phyloP scores from a whole-genome alignment of 2,888 invertebrate genomes.

The Drosophila merina region DNA sequence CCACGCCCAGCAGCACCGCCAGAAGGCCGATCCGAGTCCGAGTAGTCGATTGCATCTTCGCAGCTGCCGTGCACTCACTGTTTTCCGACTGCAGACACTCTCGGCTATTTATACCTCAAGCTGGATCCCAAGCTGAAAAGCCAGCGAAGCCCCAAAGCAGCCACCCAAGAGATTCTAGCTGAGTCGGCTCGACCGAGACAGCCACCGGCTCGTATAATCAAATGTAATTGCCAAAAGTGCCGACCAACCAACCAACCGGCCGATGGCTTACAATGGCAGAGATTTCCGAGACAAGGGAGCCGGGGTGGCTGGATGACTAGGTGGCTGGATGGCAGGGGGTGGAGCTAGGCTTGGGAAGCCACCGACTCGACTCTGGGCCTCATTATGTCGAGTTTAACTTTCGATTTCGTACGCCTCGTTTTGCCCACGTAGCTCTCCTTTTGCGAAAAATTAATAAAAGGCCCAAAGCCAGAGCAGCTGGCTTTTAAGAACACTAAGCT shows the following conservation, averaged over 20 bases:
- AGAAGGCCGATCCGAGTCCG: conserved; percentile 43
- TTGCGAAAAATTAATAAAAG: conserved; percentile 11
- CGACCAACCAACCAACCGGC: conserved; percentile 3
- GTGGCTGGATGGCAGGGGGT: not conserved
- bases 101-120: conserved; percentile 69
- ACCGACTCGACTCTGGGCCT: conserved; percentile 46
- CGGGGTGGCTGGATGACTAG: not conserved
- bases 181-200: not conserved
- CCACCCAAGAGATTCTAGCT: conserved; percentile 37
- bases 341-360: not conserved
- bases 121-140: conserved; percentile 21
- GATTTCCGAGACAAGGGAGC: not conserved
- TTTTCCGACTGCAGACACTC: conserved; percentile 65
- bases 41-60: conserved; percentile 59
- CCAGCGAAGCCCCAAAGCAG: not conserved
- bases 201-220: conserved; percentile 59
- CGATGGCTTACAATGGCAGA: conserved; percentile 36
- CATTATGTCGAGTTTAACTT: conserved; percentile 59
- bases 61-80: conserved; percentile 74
- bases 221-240: conserved; percentile 74
- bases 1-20: conserved; percentile 49
- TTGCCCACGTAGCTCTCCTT: conserved; percentile 17
- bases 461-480: conserved; percentile 50
- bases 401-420: conserved; percentile 70
- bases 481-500: not conserved